A percentile compares a stretch with the other conserved stretches of the same genome.
Conservation (phyloP, 2,797 vertebrate species). For the Numenius phaeopus region DNA sequence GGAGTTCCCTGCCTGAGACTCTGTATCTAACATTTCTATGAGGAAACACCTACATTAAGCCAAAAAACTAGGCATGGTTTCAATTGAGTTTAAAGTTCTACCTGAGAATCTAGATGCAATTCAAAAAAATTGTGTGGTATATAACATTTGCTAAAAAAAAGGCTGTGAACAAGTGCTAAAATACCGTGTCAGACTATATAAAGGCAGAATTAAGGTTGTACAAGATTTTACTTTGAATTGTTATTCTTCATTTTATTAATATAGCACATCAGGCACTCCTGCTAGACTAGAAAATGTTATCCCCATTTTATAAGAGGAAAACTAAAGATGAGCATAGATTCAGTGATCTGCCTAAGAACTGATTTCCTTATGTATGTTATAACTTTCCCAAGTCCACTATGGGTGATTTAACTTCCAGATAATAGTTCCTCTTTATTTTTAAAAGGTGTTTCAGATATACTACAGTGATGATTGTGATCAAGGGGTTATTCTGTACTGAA, state of each 20-base stretch:
- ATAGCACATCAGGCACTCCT: neutral
- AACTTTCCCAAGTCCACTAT: neutral
- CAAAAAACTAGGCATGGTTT: neutral
- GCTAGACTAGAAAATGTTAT: neutral
- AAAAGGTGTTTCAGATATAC: neutral
- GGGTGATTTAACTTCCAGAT: neutral
- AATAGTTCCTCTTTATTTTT: neutral
- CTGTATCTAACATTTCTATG: neutral
- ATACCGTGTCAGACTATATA: neutral
- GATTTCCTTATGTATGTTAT: neutral
- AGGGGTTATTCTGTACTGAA: neutral
- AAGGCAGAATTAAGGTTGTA: neutral
- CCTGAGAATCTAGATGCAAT: neutral
- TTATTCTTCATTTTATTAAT: neutral
- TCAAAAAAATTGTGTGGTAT: neutral
- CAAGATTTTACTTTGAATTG: neutral
- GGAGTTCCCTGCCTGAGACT: neutral
- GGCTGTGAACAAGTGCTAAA: neutral
- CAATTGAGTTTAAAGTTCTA: neutral
- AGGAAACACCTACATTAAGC: neutral
- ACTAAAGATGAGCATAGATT: neutral
- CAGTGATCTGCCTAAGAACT: neutral
- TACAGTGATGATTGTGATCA: neutral
- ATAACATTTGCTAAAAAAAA: neutral
- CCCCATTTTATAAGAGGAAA: neutral